phyloP scores from a whole-genome alignment of 1,140 invertebrate genomes.

The Cherax quadricarinatus region DNA sequence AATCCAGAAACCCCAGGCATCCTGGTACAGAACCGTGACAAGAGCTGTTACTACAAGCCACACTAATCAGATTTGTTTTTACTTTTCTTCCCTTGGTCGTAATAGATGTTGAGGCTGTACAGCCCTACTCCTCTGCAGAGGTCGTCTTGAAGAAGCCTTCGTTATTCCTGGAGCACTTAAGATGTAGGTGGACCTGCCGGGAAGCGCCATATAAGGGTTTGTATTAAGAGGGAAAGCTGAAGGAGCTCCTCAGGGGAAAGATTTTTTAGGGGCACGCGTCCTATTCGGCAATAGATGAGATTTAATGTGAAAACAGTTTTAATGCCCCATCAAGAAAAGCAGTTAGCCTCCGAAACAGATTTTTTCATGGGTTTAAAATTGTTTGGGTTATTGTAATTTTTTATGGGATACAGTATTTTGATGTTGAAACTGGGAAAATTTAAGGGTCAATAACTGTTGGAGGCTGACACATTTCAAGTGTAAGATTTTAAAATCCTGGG shows the following conservation, averaged over 20 bases:
- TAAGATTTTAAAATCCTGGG: slow-evolving; percentile 44
- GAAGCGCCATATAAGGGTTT: slow-evolving; percentile 60
- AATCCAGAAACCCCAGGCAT: slow-evolving; percentile 61
- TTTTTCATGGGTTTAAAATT: slow-evolving; percentile 34
- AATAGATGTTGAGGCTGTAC: slow-evolving; percentile 73
- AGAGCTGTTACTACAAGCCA: slow-evolving; percentile 56
- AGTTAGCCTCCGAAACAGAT: slow-evolving; percentile 66
- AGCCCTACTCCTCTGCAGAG: slow-evolving; percentile 69
- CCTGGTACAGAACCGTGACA: slow-evolving; percentile 63
- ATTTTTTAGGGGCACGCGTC: slow-evolving; percentile 59
- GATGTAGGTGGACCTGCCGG: slow-evolving; percentile 63
- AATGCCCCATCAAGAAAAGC: slow-evolving; percentile 51
- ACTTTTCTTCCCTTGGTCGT: slow-evolving; percentile 73
- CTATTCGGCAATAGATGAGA: slow-evolving; percentile 64
- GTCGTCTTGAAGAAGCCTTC: slow-evolving; percentile 55
- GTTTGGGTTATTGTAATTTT: not conserved
- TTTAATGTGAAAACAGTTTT: slow-evolving; percentile 17
- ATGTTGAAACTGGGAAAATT: not conserved
- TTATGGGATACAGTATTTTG: slow-evolving; percentile 17
- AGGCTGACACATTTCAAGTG: slow-evolving; percentile 64
- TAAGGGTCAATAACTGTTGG: slow-evolving; percentile 55
- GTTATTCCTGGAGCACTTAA: slow-evolving; percentile 52
- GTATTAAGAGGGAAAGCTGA: slow-evolving; percentile 61
- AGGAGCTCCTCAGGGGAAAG: slow-evolving; percentile 58
- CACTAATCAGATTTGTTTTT: slow-evolving; percentile 72